Conservation (phyloP, 2,888 invertebrate species). For the Nomada hirtipes region DNA sequence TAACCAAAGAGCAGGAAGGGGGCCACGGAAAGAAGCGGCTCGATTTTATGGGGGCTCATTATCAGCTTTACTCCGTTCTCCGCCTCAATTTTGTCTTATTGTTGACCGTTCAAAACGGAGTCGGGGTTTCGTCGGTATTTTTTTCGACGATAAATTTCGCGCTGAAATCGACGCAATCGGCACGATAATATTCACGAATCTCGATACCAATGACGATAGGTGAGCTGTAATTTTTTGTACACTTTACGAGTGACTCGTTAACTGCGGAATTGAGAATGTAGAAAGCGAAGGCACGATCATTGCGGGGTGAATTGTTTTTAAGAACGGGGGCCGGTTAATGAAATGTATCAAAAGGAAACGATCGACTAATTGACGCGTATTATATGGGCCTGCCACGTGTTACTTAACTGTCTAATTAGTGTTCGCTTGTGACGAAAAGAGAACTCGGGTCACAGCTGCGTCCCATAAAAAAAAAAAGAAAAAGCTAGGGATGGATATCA, state of each 20-base stretch:
- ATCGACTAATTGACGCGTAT: slow-evolving; percentile 20
- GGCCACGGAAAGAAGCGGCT: slow-evolving; percentile 64
- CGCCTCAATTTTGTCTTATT: slow-evolving; percentile 59
- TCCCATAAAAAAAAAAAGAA: slow-evolving; percentile 1
- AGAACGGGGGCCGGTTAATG: slow-evolving; percentile 1
- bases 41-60: slow-evolving; percentile 70
- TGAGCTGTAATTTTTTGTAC: neutral
- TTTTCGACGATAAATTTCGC: slow-evolving; percentile 37
- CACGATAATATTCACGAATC: slow-evolving; percentile 19
- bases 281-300: slow-evolving; percentile 39
- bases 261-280: neutral
- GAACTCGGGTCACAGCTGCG: neutral
- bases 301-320: neutral
- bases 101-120: slow-evolving; percentile 42
- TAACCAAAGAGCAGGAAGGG: slow-evolving; percentile 49
- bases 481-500: slow-evolving; percentile 1
- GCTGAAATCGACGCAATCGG: slow-evolving; percentile 14
- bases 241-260: neutral
- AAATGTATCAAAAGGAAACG: slow-evolving; percentile 35
- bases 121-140: slow-evolving; percentile 37
- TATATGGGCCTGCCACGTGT: slow-evolving; percentile 25
- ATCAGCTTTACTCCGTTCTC: slow-evolving; percentile 56
- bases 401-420: slow-evolving; percentile 36
- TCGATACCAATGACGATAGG: neutral
- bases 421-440: neutral